Conservation (phyloP, 2,113 vertebrate species). For the Calonectris borealis region DNA sequence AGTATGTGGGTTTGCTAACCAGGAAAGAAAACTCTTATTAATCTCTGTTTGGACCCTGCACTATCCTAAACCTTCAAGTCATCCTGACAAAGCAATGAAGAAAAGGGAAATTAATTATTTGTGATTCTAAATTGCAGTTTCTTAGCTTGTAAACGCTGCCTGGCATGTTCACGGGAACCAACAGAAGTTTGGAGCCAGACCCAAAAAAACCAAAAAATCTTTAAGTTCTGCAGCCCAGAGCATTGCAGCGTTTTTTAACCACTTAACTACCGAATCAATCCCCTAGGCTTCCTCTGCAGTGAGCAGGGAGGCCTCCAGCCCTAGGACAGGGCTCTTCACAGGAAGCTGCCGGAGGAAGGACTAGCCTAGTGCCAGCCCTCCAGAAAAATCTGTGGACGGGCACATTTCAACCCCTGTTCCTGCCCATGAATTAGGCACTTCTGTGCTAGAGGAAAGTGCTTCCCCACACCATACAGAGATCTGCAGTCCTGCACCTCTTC, state of each 20-base stretch:
- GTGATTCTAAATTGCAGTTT: not conserved
- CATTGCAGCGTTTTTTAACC: not conserved
- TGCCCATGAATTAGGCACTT: not conserved
- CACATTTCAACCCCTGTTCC: not conserved
- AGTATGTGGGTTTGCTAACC: not conserved
- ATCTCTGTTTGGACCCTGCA: not conserved
- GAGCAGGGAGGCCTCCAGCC: not conserved
- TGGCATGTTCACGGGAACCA: not conserved
- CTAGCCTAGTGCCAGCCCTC: not conserved
- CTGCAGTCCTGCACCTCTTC: not conserved
- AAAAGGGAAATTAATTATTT: not conserved
- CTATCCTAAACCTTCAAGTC: not conserved
- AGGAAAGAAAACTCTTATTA: not conserved
- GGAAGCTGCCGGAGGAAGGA: not conserved
- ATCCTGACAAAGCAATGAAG: not conserved
- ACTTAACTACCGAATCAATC: not conserved
- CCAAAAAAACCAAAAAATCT: rapidly evolving
- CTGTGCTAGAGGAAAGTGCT: not conserved
- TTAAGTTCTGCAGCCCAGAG: not conserved
- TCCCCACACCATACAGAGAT: not conserved
- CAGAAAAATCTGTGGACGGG: not conserved
- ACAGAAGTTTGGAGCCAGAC: not conserved
- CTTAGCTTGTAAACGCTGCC: not conserved
- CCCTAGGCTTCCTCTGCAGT: not conserved
- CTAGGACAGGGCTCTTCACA: not conserved